A percentile compares a stretch with the other conserved stretches of the same genome.
These are phyloP conservation scores for Alces alces DNA, from an alignment of 2,113 vertebrate genomes.

Conservation along the genomic window DNA sequence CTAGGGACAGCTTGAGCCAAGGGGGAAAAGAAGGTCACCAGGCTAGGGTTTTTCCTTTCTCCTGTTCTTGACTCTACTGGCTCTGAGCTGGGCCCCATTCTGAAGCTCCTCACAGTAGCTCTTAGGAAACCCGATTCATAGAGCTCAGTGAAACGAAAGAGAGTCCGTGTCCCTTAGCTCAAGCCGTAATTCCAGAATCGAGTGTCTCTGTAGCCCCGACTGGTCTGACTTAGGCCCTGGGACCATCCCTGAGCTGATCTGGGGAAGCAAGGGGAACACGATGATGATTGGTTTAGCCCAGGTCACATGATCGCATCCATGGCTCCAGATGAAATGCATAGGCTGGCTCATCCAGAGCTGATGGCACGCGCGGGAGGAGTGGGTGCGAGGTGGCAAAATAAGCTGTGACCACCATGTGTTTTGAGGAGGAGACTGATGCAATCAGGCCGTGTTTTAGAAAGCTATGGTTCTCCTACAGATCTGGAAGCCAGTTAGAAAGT, in stretches of 20 bases:
- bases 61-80: neutral
- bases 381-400: neutral
- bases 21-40: neutral
- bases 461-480: neutral
- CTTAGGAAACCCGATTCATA: neutral
- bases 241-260: neutral
- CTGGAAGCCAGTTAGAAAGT: neutral
- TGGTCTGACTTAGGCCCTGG: neutral
- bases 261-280: fast-evolving
- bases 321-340: neutral
- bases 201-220: neutral
- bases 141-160: neutral
- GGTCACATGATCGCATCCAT: neutral
- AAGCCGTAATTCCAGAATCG: neutral
- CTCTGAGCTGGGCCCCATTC: neutral
- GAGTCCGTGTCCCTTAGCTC: neutral
- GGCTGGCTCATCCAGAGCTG: neutral
- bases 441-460: neutral
- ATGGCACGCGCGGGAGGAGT: neutral
- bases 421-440: neutral
- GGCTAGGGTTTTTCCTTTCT: neutral
- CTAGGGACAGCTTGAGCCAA: neutral
- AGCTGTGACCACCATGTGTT: neutral
- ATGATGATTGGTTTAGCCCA: neutral
- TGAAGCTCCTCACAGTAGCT: neutral